Base-by-base conservation (phyloP, 2,888 invertebrate species). In the Drosophila koepferae region DNA sequence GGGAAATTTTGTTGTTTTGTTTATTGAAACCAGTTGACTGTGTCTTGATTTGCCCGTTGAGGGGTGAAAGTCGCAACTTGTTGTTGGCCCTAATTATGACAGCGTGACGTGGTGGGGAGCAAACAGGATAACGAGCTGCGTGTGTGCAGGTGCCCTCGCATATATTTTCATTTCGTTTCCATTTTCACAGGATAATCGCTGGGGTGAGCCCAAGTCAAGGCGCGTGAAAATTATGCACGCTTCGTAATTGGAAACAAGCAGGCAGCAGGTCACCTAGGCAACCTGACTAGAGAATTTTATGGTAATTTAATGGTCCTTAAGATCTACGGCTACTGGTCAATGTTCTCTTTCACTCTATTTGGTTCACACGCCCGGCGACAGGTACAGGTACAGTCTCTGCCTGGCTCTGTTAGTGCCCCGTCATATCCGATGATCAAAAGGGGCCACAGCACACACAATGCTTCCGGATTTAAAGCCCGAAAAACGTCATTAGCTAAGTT, bases 161-260 rank as follows among this genome's bases (percentile, higher is more conserved):
- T 64, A 72, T 64, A 78, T 65, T 59, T 65, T 46, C 59, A 61
- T 59, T 64, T 46, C 56, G 49, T 66, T 63, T 43, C 36, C 43
- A 75, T 66, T 72, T 71, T 78, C 75, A 81, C 80, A 82, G 81
- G 78, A 80, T 73, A 70, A 81, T 66, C 53, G 54, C n/a, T 46
- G 59, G 72, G 71, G 74, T 70, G 74, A 72, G 55, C 72, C 62
- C 55, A 36, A 54, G 60, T 72, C 75, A 77, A 77, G 72, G 66
- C 76, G 81, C 86, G 86, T 86, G 89, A 83, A 86, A 85, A 69
- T 86, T 86, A 84, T 89, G 79, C 85, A 77, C 63, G 79, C 75
- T 68, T 56, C 58, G 66, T 48, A 67, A 74, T 71, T 79, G 44
- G 60, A 72, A 28, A 6, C 28, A 28, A 36, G 46, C 40, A 59